Evolutionary conservation across 2,888 invertebrate genomes (phyloP).

Genomic region (Yponomeuta sedellus): DNA sequence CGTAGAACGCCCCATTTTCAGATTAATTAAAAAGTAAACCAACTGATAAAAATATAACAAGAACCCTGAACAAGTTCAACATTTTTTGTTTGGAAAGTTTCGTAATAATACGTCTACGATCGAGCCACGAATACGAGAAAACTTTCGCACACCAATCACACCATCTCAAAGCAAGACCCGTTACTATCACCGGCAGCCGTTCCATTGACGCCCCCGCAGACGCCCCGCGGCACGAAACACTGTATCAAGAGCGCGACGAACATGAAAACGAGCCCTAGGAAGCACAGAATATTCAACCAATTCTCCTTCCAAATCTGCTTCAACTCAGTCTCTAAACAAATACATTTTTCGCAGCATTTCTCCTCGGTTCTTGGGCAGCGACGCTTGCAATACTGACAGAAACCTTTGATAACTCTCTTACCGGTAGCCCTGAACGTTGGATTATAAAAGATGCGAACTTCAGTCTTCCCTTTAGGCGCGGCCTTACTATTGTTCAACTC

Average conservation of each 20-base stretch:
- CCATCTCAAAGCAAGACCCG: conserved; percentile 47
- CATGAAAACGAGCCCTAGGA: conserved; percentile 52
- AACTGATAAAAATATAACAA: too few relatives aligned
- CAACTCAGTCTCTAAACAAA: conserved; percentile 53
- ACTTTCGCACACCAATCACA: conserved; percentile 16
- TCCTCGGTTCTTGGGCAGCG: conserved; percentile 52
- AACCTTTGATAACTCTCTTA: conserved; percentile 36
- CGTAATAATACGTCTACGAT: background rate
- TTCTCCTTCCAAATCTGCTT: conserved; percentile 57
- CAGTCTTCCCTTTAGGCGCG: conserved; percentile 46
- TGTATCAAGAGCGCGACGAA: conserved; percentile 52
- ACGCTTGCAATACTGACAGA: conserved; percentile 51
- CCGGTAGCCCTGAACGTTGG: conserved; percentile 57
- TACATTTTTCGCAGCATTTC: conserved; percentile 56
- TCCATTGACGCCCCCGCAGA: conserved; percentile 36
- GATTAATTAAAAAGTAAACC: too few relatives aligned
- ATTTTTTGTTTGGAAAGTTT: background rate
- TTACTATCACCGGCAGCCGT: conserved; percentile 26
- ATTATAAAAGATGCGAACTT: conserved; percentile 66
- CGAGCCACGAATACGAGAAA: background rate
- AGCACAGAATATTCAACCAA: conserved; percentile 59
- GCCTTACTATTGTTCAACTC: conserved; percentile 32
- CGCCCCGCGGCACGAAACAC: conserved; percentile 42
- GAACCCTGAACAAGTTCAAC: too few relatives aligned
- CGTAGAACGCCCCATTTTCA: too few relatives aligned